Base-by-base conservation (phyloP, 2,113 vertebrate species). In the Gobius niger region DNA sequence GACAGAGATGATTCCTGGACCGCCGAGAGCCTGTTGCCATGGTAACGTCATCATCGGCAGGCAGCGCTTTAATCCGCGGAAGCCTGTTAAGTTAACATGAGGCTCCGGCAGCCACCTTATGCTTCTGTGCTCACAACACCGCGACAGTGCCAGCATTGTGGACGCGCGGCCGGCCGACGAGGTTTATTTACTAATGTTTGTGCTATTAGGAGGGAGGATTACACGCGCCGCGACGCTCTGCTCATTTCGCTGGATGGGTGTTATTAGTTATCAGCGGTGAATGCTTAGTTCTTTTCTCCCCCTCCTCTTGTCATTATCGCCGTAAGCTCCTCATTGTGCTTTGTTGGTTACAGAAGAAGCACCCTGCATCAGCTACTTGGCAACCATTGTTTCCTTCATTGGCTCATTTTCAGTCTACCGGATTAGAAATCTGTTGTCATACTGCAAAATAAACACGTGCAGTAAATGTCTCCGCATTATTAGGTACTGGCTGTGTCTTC, bases 21-120 rank as follows among this genome's bases (percentile, higher is more conserved):
- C 85, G 67, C 70, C 7, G 85, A 89, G 84, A 85, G 90, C 85
- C 87, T 90, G 93, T 94, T 94, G 89, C 93, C 87, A 93, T 93
- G 89, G 92, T 78, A 93, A 94, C 91, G 72, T 89, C 90, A 91
- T 91, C 86, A 90, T 91, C 11, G 52, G 87, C 75, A 82, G 78
- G 76, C 84, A 81, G 83, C 75, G 80, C 88, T 91, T 91, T 92
- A 91, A 94, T 93, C 87, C 77, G 68, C 80, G 80, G 90, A 91
- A 91, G 87, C 77, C 88, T 89, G 88, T 89, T 91, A 89, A 88
- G 87, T 86, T 90, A 87, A 87, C 87, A 84, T 85, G 84, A 86
- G 85, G 83, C 82, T 89, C 85, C 77, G 72, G 80, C 88, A 90
- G 84, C 80, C 81, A 87, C 83, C 85, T 71, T 88, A 88, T 91